Conservation (phyloP, 1,140 invertebrate species). For the Helicoverpa armigera region DNA sequence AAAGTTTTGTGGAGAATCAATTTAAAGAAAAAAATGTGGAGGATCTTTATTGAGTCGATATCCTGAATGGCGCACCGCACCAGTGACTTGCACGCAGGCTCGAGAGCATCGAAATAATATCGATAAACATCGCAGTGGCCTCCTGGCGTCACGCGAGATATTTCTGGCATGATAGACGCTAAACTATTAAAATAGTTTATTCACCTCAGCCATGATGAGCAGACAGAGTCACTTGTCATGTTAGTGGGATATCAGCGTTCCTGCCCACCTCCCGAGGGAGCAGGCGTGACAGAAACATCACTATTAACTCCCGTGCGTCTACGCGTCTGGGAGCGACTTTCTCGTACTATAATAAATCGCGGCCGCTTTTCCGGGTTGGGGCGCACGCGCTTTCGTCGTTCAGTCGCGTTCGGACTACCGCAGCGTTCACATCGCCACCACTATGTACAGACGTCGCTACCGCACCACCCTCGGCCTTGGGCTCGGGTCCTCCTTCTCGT, state of each 20-base stretch:
- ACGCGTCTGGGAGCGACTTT: conserved; percentile 64
- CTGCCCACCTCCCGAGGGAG: background rate
- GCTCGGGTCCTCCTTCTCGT: conserved; percentile 78
- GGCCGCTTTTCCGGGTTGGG: conserved; percentile 74
- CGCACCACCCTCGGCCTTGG: conserved; percentile 80
- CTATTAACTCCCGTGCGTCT: conserved; percentile 49
- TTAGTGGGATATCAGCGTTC: conserved; percentile 1
- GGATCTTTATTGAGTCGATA: background rate
- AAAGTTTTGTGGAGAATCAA: no score
- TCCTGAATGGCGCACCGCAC: background rate
- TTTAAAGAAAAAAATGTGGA: background rate
- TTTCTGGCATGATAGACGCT: conserved; percentile 18
- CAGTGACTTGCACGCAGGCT: background rate
- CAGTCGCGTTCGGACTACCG: conserved; percentile 66
- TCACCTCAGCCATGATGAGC: conserved; percentile 14
- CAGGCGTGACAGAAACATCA: conserved; percentile 15
- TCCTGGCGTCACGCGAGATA: conserved; percentile 1
- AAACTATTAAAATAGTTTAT: conserved; percentile 27
- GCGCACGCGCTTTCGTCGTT: conserved; percentile 68
- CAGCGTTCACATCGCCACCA: conserved; percentile 56
- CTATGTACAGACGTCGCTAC: conserved; percentile 82
- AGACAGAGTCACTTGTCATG: conserved; percentile 22
- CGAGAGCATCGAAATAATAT: background rate
- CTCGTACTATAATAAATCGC: conserved; percentile 75
- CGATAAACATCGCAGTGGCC: background rate